These are phyloP conservation scores for Coecobrya sp. DNA, from an alignment of 2,888 invertebrate species.

Conservation along the genomic window DNA sequence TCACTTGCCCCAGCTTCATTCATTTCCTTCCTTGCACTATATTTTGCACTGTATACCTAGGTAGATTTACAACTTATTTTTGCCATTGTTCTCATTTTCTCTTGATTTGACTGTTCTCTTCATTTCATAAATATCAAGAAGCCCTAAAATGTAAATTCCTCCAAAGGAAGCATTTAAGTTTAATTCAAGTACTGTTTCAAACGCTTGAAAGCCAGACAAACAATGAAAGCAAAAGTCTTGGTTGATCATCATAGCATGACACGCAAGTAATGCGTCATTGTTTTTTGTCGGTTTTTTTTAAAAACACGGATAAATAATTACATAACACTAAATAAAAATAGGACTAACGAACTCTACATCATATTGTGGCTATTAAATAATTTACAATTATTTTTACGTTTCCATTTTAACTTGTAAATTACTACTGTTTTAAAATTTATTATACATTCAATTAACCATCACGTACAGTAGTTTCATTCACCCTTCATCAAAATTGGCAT, in stretches of 20 bases:
- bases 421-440: not conserved
- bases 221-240: not conserved
- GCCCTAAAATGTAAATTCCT: not conserved
- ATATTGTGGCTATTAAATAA: not conserved
- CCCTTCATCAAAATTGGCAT: slow-evolving; percentile 14
- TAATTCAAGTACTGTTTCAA: too few relatives aligned
- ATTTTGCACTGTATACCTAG: too few relatives aligned
- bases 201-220: not conserved
- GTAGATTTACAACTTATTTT: not conserved
- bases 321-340: not conserved
- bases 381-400: not conserved
- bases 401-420: not conserved
- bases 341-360: not conserved
- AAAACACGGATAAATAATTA: not conserved
- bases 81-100: slow-evolving; percentile 10
- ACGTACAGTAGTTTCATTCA: slow-evolving; percentile 51
- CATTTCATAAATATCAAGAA: not conserved
- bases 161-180: not conserved
- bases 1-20: slow-evolving; percentile 37
- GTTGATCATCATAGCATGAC: not conserved
- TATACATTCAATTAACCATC: slow-evolving; percentile 22
- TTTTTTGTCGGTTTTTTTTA: not conserved
- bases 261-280: not conserved
- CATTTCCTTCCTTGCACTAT: slow-evolving; percentile 2
- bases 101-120: slow-evolving; percentile 7